Percentiles rank a stretch among this genome's conserved stretches.
These are phyloP conservation scores for Macheiramphus alcinus DNA, from an alignment of 2,113 vertebrate species.

Conservation along the genomic window DNA sequence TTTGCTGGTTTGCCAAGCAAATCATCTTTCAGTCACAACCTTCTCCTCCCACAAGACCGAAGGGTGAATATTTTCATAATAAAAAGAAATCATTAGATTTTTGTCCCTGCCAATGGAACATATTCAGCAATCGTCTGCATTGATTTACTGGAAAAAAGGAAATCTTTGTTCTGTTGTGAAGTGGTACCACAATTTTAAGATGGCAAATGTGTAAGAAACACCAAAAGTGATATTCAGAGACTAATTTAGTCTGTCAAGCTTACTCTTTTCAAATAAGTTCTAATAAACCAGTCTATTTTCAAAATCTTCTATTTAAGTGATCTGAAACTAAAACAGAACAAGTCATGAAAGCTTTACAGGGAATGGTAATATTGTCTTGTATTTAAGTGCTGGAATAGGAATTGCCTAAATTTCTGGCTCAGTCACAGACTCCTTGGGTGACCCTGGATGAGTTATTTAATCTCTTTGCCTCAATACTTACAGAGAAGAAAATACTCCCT, in stretches of 20 bases:
- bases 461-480: not conserved
- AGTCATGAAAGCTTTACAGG: not conserved
- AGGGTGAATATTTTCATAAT: slow-evolving; percentile 28
- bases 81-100: not conserved
- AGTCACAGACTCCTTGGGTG: not conserved
- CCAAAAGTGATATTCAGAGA: not conserved
- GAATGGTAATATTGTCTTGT: not conserved
- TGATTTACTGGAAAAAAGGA: slow-evolving; percentile 28
- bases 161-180: slow-evolving; percentile 11
- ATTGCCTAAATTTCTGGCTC: not conserved
- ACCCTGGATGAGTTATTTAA: not conserved
- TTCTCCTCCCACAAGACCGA: not conserved
- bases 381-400: not conserved
- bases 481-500: not conserved
- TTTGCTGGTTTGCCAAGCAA: slow-evolving; percentile 31
- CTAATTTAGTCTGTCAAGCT: not conserved
- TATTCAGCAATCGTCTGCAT: slow-evolving; percentile 8
- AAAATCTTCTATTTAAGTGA: not conserved
- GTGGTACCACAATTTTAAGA: not conserved
- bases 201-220: not conserved
- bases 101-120: not conserved
- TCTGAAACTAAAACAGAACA: not conserved
- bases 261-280: not conserved
- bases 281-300: not conserved
- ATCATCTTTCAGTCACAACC: slow-evolving; percentile 12